Evolutionary conservation across 2,797 vertebrate genomes (phyloP).

Genomic region (Oreonectes daqikongensis): DNA sequence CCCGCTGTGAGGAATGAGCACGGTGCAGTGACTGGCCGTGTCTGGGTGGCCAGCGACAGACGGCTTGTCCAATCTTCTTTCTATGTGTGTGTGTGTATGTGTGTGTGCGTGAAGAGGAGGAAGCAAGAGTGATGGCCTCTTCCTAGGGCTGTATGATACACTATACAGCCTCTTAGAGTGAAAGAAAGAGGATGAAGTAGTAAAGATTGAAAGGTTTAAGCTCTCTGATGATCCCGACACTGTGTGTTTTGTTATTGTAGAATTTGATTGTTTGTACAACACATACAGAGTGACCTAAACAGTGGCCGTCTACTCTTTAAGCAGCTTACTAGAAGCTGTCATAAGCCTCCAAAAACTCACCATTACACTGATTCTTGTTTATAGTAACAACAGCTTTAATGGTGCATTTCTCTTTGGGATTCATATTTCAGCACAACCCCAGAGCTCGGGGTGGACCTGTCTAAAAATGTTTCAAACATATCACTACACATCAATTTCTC

Average conservation of each 20-base stretch:
- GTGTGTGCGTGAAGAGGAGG: neutral
- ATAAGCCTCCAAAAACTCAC: neutral
- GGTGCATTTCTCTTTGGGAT: neutral
- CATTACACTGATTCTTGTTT: neutral
- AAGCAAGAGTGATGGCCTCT: neutral
- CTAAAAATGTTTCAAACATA: neutral
- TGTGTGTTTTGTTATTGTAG: neutral
- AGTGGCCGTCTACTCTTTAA: neutral
- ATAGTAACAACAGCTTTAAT: neutral
- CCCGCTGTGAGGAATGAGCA: conserved; percentile 20
- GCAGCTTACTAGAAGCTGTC: neutral
- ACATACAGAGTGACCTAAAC: neutral
- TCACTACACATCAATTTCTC: neutral
- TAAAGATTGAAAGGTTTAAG: neutral
- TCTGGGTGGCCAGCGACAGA: conserved; percentile 9
- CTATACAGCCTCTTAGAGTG: neutral
- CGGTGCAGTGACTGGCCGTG: conserved; percentile 10
- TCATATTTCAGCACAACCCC: neutral
- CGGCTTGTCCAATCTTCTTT: neutral
- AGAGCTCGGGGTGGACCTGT: neutral
- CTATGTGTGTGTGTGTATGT: neutral
- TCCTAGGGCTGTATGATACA: neutral
- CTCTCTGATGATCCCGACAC: neutral
- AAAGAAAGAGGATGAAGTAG: conserved; percentile 5
- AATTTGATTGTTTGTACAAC: no score